A percentile compares a stretch with the other conserved stretches of the same genome.
These are phyloP conservation scores for Drosophila biarmipes DNA, from an alignment of 1,140 invertebrate genomes.

Conservation along the genomic window DNA sequence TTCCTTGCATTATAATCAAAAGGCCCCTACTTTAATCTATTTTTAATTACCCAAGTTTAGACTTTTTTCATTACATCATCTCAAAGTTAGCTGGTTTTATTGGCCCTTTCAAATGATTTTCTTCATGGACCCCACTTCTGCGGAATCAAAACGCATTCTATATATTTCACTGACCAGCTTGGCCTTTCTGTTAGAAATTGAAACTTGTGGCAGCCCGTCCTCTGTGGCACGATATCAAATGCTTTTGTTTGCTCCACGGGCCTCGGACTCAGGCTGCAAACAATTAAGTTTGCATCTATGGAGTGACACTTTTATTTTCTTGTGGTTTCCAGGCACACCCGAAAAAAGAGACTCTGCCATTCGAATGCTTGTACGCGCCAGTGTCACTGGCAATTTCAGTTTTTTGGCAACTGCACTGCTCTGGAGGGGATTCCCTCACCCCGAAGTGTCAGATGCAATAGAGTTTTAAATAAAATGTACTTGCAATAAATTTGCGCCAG, in stretches of 20 bases:
- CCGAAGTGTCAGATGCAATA: slow-evolving; percentile 63
- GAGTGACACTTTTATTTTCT: slow-evolving; percentile 75
- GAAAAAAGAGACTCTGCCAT: slow-evolving; percentile 13
- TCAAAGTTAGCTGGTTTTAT: slow-evolving; percentile 3
- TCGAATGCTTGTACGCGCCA: not conserved
- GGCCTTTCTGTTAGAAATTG: slow-evolving; percentile 45
- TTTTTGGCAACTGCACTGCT: slow-evolving; percentile 56
- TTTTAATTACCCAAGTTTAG: not conserved
- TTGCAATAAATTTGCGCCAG: slow-evolving; percentile 74
- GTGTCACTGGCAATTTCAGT: slow-evolving; percentile 47
- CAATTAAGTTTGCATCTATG: slow-evolving; percentile 70
- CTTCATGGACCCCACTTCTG: slow-evolving; percentile 7
- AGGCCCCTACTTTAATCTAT: too few relatives aligned
- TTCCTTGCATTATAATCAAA: too few relatives aligned
- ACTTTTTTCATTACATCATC: not conserved
- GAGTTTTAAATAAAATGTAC: slow-evolving; percentile 79
- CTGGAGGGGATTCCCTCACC: slow-evolving; percentile 8
- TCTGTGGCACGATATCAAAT: slow-evolving; percentile 31
- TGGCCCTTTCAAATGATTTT: slow-evolving; percentile 23
- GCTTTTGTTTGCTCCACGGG: slow-evolving; percentile 45
- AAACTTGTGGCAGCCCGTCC: slow-evolving; percentile 30
- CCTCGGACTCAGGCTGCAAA: slow-evolving; percentile 51
- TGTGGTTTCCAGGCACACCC: slow-evolving; percentile 47
- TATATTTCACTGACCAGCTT: slow-evolving; percentile 14
- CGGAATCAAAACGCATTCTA: slow-evolving; percentile 26